Conservation (phyloP, 2,113 vertebrate genomes). For the Mesocricetus auratus region DNA sequence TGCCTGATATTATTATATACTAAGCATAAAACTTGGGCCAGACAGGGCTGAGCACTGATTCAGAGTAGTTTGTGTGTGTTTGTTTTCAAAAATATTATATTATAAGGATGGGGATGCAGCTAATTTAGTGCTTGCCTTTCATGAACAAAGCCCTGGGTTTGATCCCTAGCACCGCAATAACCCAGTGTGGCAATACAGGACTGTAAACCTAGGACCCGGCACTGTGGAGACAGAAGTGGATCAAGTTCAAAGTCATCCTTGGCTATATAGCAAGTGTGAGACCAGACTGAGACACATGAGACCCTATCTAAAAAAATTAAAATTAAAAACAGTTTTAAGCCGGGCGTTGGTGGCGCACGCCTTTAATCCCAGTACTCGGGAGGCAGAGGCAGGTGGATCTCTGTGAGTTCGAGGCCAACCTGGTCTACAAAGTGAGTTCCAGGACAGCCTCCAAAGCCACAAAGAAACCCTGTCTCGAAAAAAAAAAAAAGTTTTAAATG, state of each 20-base stretch:
- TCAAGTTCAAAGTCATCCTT: neutral
- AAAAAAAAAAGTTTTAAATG: neutral
- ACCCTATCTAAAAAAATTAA: neutral
- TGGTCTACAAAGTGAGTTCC: no score
- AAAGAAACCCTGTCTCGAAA: no score
- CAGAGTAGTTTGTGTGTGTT: neutral
- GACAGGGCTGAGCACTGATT: neutral
- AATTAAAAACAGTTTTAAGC: no score
- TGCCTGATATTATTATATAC: neutral
- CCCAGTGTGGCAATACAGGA: neutral
- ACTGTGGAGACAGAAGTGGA: neutral
- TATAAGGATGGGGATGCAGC: neutral
- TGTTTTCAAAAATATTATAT: neutral
- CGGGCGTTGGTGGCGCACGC: no score
- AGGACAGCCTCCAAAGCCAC: no score
- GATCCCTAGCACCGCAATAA: neutral
- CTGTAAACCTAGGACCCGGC: neutral
- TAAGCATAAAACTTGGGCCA: neutral
- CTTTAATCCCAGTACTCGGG: no score
- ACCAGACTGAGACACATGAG: neutral
- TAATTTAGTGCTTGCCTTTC: neutral
- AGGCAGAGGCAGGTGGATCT: no score
- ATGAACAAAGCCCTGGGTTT: neutral
- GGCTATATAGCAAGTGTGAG: neutral
- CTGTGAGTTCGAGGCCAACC: no score